A percentile compares a stretch with the other conserved stretches of the same genome.
Evolutionary conservation across 2,113 vertebrate species (phyloP).

Genomic region (Sturnira hondurensis): DNA sequence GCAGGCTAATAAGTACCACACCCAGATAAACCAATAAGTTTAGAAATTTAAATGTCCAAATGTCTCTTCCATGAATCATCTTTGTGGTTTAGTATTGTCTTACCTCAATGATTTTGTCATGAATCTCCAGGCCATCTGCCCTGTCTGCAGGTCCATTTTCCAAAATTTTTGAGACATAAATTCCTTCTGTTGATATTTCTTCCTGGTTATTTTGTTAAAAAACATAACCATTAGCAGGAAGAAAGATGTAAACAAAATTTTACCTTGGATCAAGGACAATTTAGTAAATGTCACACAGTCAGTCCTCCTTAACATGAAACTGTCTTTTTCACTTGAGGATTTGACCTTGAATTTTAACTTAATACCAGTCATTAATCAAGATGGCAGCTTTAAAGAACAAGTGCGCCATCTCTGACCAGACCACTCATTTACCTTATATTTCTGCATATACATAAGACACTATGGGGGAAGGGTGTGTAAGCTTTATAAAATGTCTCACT

Average conservation of each 20-base stretch:
- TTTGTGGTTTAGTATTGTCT: conserved; percentile 34
- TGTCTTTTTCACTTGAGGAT: conserved; percentile 21
- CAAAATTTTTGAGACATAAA: conserved; percentile 85
- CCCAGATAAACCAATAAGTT: not conserved
- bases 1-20: not conserved
- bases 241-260: not conserved
- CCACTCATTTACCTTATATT: conserved; percentile 56
- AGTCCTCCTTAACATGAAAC: conserved; percentile 44
- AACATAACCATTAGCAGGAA: not conserved
- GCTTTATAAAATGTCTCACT: not conserved
- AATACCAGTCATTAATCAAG: conserved; percentile 72
- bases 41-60: not conserved
- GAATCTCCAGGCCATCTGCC: conserved; percentile 78
- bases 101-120: conserved; percentile 85
- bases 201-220: conserved; percentile 71
- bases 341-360: conserved; percentile 61
- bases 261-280: conserved; percentile 17
- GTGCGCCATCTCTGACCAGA: conserved; percentile 60
- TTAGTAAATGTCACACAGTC: conserved; percentile 35
- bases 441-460: conserved; percentile 47
- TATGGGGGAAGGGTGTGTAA: not conserved
- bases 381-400: conserved; percentile 67
- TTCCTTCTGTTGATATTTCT: conserved; percentile 77
- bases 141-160: conserved; percentile 82
- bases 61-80: conserved; percentile 15